phyloP scores from a whole-genome alignment of 2,113 vertebrate species.

The Protobothrops flavoviridis region DNA sequence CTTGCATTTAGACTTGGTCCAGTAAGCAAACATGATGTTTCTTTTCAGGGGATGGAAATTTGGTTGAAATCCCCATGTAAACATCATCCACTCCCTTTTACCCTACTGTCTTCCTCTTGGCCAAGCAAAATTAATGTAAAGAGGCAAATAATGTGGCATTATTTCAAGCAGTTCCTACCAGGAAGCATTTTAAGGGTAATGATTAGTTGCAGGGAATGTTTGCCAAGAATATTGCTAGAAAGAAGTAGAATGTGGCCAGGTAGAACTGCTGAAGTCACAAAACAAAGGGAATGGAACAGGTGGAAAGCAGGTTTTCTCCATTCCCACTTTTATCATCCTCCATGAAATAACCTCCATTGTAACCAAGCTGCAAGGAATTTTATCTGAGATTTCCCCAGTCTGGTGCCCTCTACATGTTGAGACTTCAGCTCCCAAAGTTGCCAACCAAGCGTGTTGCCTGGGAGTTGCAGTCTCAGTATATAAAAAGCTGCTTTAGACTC shows the following conservation, averaged over 20 bases:
- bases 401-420: not conserved
- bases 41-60: constrained; percentile 28
- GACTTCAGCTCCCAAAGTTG: not conserved
- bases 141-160: constrained; percentile 13
- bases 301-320: not conserved
- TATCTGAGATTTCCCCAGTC: not conserved
- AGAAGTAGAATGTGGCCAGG: constrained; percentile 1
- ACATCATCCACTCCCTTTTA: not conserved
- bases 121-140: constrained; percentile 24
- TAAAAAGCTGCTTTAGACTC: no score
- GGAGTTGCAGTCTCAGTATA: no score
- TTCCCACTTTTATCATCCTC: not conserved
- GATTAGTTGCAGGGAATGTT: constrained; percentile 20
- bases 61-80: constrained; percentile 2
- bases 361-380: not conserved
- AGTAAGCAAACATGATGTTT: constrained; percentile 34
- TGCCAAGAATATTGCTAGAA: constrained; percentile 1
- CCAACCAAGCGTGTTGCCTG: not conserved
- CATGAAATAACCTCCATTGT: not conserved
- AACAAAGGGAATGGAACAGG: not conserved
- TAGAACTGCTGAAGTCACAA: not conserved
- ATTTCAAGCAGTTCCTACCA: constrained; percentile 8
- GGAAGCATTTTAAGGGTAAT: constrained; percentile 17
- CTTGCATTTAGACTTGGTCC: constrained; percentile 40
- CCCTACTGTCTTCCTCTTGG: not conserved